Evolutionary conservation across 1,140 invertebrate genomes (phyloP).

Genomic region (Drosophila punjabiensis): DNA sequence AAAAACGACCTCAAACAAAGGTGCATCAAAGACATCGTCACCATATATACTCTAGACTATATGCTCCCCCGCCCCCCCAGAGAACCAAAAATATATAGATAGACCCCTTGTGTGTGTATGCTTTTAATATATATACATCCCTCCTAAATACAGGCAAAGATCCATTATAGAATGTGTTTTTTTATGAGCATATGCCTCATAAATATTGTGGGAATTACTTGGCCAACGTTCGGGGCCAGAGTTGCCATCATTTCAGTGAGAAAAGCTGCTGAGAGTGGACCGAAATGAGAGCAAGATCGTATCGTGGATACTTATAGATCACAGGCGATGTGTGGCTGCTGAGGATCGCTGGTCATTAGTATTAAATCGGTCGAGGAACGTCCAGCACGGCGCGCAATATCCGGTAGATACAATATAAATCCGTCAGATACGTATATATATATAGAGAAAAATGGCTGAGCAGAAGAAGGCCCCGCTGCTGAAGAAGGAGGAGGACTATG

Average conservation of each 20-base stretch:
- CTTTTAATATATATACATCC: constrained; percentile 18
- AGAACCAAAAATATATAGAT: constrained; percentile 21
- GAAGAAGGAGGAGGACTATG: constrained; percentile 82
- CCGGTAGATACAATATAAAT: constrained; percentile 66
- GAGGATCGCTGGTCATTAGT: constrained; percentile 68
- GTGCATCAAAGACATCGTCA: constrained; percentile 59
- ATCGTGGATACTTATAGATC: constrained; percentile 57
- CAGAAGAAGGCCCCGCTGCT: constrained; percentile 84
- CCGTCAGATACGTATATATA: constrained; percentile 25
- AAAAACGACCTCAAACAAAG: constrained; percentile 71
- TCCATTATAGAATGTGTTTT: constrained; percentile 78
- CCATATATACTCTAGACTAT: constrained; percentile 35
- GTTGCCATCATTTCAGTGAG: constrained; percentile 55
- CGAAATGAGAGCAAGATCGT: constrained; percentile 1
- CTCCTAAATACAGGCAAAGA: constrained; percentile 38
- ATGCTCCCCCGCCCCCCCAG: constrained; percentile 1
- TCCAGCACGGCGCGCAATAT: constrained; percentile 80
- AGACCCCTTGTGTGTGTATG: constrained; percentile 26
- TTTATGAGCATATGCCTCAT: constrained; percentile 79
- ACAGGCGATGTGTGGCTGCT: constrained; percentile 47
- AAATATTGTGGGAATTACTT: constrained; percentile 80
- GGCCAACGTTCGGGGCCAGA: constrained; percentile 60
- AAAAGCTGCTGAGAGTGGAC: not conserved
- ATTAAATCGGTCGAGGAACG: constrained; percentile 83
- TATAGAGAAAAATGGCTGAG: constrained; percentile 74